These are phyloP conservation scores for Cheilosia scutellata DNA, from an alignment of 2,888 invertebrate genomes.

Conservation along the genomic window DNA sequence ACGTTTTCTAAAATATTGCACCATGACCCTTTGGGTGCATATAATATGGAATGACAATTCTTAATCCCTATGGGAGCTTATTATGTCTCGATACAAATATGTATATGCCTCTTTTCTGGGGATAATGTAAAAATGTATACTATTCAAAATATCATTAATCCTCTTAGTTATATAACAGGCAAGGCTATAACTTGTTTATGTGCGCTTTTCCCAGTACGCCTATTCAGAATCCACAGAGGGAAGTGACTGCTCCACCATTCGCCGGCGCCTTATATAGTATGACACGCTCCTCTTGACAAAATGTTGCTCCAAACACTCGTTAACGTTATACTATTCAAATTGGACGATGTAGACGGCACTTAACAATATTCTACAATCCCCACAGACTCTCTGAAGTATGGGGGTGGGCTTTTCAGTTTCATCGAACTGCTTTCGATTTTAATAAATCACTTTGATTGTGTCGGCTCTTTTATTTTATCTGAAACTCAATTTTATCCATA, in stretches of 20 bases:
- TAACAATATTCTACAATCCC: not conserved
- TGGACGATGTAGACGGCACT: not conserved
- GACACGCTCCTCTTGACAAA: conserved; percentile 4
- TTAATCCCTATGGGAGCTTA: too few relatives aligned
- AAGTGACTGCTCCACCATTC: not conserved
- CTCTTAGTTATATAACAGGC: not conserved
- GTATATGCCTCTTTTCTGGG: too few relatives aligned
- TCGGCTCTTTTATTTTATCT: not conserved
- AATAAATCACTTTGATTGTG: not conserved
- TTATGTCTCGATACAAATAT: too few relatives aligned
- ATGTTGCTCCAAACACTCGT: not conserved
- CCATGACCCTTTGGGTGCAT: too few relatives aligned
- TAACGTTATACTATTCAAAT: not conserved
- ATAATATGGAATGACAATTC: too few relatives aligned
- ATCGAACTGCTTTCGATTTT: not conserved
- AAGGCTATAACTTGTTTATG: not conserved
- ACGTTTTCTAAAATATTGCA: too few relatives aligned
- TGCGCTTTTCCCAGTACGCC: not conserved
- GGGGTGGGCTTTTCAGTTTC: not conserved
- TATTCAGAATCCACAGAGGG: not conserved
- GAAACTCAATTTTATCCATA: not conserved
- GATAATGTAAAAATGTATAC: too few relatives aligned
- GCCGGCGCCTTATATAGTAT: not conserved
- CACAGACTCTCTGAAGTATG: not conserved
- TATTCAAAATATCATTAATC: too few relatives aligned